Evolutionary conservation across 2,113 vertebrate genomes (phyloP), one percentile per base, ranked within the genome.

Genomic region (Sardina pilchardus): DNA sequence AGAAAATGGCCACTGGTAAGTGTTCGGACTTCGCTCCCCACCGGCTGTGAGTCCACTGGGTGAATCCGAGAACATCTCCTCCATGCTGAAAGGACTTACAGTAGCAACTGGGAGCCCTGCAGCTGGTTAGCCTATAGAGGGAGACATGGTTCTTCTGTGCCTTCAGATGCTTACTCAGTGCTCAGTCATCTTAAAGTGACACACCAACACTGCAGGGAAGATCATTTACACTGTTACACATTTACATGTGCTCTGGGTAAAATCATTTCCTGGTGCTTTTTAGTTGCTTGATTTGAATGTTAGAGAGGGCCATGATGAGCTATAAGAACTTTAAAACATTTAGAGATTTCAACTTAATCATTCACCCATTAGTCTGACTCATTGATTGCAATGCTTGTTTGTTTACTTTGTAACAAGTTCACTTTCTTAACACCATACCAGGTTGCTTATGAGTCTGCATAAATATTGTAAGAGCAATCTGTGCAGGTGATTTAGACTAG

Each of bases 1-100:
- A 16, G 94, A 95, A 48, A 95, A 94, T 0, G 95, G 96, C 83
- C 96, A 96, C 81, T 97, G 96, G 97, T 98, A 91, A 96, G 96
- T 96, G 85, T 36, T 47, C 59, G 30, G 78, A 53, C 30, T 24
- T 24, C 7, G 17, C 75, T 78, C 21, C 43, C 82, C 42, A 82
- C 87, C 67, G 71, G 71, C 71, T 5, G 30, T 34, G 12, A 17
- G 71, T 3, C 71, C 71, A 36, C 67, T 34, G 67, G 14, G 67
- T 12, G 67, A 12, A 0, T 75, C 67, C 3, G 26, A 34, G 67
- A 75, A 75, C 71, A 78, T 36, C 71, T 36, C 34, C 19, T 34
- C 34, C 71, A 30, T 78, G 30, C 12, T 36, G 34, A 78, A 36
- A 34, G 12, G 1, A 8, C 10, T 50, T 6, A 75, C 26, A 56